These are phyloP conservation scores for Gastracanthus pulcherrimus DNA, from an alignment of 2,888 invertebrate genomes.

Conservation along the genomic window DNA sequence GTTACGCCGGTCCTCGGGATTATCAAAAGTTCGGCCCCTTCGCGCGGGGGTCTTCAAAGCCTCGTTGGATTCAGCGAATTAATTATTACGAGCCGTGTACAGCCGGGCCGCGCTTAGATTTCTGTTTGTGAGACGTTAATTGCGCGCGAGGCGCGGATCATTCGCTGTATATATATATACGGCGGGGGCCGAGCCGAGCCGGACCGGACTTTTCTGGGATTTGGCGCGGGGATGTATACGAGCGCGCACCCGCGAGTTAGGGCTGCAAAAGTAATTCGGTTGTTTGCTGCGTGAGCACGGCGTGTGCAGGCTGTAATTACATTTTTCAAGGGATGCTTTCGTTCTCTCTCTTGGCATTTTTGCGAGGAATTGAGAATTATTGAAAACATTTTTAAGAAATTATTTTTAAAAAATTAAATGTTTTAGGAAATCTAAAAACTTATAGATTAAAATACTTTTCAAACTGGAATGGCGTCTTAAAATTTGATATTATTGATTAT, in stretches of 20 bases:
- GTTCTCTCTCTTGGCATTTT: too few species aligned
- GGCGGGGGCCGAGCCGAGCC: too few species aligned
- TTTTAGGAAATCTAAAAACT: too few species aligned
- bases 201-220: conserved; percentile 1
- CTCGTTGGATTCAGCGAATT: conserved; percentile 27
- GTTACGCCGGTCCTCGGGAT: neutral
- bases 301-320: too few species aligned
- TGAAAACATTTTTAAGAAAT: too few species aligned
- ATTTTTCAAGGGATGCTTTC: too few species aligned
- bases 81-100: conserved; percentile 22
- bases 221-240: neutral
- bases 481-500: too few species aligned
- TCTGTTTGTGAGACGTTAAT: conserved; percentile 14
- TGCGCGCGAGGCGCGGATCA: neutral
- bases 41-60: conserved; percentile 7
- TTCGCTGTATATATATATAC: neutral
- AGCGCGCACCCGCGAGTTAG: neutral
- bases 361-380: too few species aligned
- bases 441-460: too few species aligned
- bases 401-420: too few species aligned
- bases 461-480: too few species aligned
- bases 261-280: neutral
- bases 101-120: neutral
- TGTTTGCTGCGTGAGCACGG: too few species aligned
- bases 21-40: conserved; percentile 25